phyloP scores from a whole-genome alignment of 2,113 vertebrate genomes.

The Anoura caudifer region DNA sequence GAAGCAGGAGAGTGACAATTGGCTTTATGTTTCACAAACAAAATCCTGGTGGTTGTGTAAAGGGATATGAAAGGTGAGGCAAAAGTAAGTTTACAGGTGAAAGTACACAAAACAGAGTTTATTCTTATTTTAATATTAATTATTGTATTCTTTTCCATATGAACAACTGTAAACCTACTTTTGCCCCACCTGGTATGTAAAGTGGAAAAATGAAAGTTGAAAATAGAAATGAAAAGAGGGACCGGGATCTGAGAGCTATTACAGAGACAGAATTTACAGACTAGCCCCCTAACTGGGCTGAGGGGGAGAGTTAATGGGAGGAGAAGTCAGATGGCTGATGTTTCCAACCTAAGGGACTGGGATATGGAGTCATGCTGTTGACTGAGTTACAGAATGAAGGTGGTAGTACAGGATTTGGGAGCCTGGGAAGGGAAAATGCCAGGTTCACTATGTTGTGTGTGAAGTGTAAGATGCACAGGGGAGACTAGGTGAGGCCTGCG shows the following conservation, averaged over 20 bases:
- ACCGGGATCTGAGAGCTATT: background rate
- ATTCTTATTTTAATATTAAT: background rate
- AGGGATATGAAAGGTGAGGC: background rate
- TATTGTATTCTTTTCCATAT: background rate
- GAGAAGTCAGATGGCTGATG: background rate
- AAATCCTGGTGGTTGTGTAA: background rate
- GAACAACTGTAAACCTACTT: background rate
- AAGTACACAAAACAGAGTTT: background rate
- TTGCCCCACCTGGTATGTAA: background rate
- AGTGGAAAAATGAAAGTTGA: background rate
- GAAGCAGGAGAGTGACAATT: background rate
- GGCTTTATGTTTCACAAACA: constrained; percentile 26
- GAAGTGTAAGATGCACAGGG: background rate
- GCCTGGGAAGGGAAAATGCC: background rate
- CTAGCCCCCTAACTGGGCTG: background rate
- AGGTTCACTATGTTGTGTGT: background rate
- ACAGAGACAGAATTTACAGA: background rate
- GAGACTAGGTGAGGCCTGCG: background rate
- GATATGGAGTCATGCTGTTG: background rate
- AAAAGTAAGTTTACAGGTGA: background rate
- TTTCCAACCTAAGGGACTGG: background rate
- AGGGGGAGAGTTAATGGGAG: background rate
- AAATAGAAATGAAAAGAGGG: background rate
- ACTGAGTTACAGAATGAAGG: background rate
- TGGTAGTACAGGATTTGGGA: background rate